Evolutionary conservation across 1,140 invertebrate species (phyloP).

Genomic region (Apocrypta bakeri): DNA sequence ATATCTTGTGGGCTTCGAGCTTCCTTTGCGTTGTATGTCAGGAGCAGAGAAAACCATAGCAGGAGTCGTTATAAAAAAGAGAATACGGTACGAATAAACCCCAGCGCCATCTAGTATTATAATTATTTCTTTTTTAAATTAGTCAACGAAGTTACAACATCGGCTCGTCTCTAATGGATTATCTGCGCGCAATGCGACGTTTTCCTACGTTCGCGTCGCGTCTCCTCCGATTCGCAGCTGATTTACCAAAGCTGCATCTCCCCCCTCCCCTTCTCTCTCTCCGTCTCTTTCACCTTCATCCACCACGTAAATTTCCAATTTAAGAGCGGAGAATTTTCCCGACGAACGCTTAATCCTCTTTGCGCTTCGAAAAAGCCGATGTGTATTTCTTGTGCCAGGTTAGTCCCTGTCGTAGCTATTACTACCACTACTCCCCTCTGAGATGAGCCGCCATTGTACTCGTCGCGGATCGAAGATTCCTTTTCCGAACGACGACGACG

Average conservation of each 20-base stretch:
- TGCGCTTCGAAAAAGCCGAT: slow-evolving; percentile 19
- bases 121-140: background rate
- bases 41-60: too few relatives aligned
- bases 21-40: too few relatives aligned
- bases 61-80: too few relatives aligned
- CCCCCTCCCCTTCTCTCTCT: background rate
- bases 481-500: slow-evolving; percentile 46
- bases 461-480: slow-evolving; percentile 54
- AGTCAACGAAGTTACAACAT: background rate
- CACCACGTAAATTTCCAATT: slow-evolving; percentile 55
- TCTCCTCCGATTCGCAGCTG: slow-evolving; percentile 52
- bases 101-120: too few relatives aligned
- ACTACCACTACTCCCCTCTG: background rate
- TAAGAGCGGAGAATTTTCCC: slow-evolving; percentile 43
- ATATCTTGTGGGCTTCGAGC: too few relatives aligned
- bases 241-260: slow-evolving; percentile 46
- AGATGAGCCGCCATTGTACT: slow-evolving; percentile 16
- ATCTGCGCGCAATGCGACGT: background rate
- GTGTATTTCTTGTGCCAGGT: slow-evolving; percentile 26
- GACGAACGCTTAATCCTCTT: slow-evolving; percentile 47
- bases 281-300: slow-evolving; percentile 7
- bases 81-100: too few relatives aligned
- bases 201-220: background rate
- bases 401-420: slow-evolving; percentile 12
- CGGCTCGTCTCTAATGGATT: background rate